Base-by-base conservation (phyloP, 2,113 vertebrate species). In the Aphyosemion australe region DNA sequence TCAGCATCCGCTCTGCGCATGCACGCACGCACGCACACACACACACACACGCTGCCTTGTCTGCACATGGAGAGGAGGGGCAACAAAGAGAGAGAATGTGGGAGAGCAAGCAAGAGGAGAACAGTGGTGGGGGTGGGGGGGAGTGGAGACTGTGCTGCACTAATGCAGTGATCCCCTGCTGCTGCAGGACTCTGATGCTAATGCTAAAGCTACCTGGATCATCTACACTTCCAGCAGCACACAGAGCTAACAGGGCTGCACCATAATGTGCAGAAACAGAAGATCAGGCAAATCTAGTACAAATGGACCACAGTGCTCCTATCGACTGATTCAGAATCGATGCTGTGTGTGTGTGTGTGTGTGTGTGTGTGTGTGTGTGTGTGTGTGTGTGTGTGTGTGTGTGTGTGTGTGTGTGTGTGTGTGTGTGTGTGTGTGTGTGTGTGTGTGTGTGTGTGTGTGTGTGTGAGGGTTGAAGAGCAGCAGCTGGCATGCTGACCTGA, bases 141-240 rank as follows among this genome's bases (percentile, higher is more conserved):
- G 91, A 91, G 68, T 84, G 61, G 79, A 1, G 84, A 68, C 88
- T 86, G 92, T 88, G 80, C 91, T 83, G 88, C 80, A 87, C 81
- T 89, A 87, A 91, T 85, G 89, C 92, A 88, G 91, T 92, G 84
- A 90, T 79, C 58, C 71, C 78, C 92, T 26, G 26, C 26, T 90
- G 90, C 93, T 94, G 93, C 93, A 88, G 78, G 69, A 82, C 45
- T 82, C 91, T 81, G 88, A 85, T 87, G 79, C 71, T 89, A 88
- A 74, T 61, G 26, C 26, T 26, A 26, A 37, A 7, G 68, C 69
- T 83, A 64, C 72, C 83, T 11, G 32, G 12, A 65, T 69, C 69
- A 76, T 68, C 77, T 41, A 69, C 20, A 74, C 61, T 64, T 42
- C 31, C 52, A 67, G 14, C 3, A 14, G 16, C 55, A 70, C 70